phyloP scores from a whole-genome alignment of 2,113 vertebrate genomes.

The Micromys minutus region DNA sequence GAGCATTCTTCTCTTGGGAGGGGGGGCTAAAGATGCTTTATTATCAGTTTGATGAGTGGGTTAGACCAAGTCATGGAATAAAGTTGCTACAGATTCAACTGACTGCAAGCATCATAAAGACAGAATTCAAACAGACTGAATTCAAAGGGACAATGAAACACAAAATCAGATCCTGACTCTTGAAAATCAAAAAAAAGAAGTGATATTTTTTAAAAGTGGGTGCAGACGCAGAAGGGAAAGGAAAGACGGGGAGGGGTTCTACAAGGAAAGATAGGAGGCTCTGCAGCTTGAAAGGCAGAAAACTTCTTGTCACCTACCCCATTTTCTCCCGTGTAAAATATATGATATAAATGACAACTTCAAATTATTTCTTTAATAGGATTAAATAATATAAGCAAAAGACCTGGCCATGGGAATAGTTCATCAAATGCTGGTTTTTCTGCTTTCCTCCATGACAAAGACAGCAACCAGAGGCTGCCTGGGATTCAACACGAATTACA shows the following conservation, averaged over 20 bases:
- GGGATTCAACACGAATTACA: not conserved
- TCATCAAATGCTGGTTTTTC: conserved; percentile 37
- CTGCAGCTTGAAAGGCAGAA: not conserved
- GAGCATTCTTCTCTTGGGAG: not conserved
- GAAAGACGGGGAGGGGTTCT: no score
- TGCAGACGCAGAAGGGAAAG: fast-evolving
- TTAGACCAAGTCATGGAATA: not conserved
- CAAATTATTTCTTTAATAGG: not conserved
- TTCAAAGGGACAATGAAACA: not conserved
- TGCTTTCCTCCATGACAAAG: conserved; percentile 27
- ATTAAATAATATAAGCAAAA: conserved; percentile 2
- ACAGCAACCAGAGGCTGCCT: not conserved
- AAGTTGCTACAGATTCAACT: not conserved
- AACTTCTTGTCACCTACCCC: not conserved
- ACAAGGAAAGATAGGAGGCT: no score
- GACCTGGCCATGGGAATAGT: not conserved
- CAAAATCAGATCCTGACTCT: not conserved
- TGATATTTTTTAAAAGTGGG: not conserved
- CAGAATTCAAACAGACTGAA: not conserved
- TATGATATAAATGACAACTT: not conserved
- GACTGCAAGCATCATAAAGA: not conserved
- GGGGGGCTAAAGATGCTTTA: not conserved
- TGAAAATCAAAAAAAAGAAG: not conserved
- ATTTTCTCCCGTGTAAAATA: conserved; percentile 39
- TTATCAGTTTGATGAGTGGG: not conserved